A percentile compares a stretch with the other conserved stretches of the same genome.
These are phyloP conservation scores for Melopsittacus undulatus DNA, from an alignment of 2,797 vertebrate species.

Conservation along the genomic window DNA sequence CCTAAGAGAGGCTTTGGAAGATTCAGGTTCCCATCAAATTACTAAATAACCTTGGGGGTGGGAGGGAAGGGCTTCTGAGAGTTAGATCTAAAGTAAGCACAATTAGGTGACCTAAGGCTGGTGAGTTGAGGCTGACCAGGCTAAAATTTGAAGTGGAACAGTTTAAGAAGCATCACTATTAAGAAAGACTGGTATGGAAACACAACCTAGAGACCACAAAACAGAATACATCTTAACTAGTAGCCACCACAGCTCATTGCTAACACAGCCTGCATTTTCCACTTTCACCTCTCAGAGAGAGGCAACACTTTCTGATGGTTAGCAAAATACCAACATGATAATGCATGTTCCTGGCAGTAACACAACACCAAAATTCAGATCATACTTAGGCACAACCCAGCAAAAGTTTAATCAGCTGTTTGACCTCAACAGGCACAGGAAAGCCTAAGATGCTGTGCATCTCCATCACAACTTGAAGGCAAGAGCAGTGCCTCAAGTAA, in stretches of 20 bases:
- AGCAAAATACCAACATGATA: background rate
- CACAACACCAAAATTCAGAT: background rate
- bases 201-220: background rate
- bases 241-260: background rate
- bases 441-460: background rate
- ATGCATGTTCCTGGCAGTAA: background rate
- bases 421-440: background rate
- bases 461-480: background rate
- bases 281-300: background rate
- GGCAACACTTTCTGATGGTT: background rate
- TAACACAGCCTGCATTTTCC: background rate
- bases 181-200: background rate
- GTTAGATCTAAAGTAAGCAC: background rate
- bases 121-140: background rate
- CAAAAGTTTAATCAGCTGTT: background rate
- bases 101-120: background rate
- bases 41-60: background rate
- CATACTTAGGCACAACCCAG: background rate
- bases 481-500: background rate
- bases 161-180: background rate
- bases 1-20: background rate
- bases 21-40: background rate
- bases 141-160: background rate
- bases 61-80: background rate
- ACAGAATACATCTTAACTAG: background rate